A percentile compares a stretch with the other conserved stretches of the same genome.
These are phyloP conservation scores for Lamprotornis superbus DNA, from an alignment of 2,113 vertebrate genomes.

Conservation along the genomic window DNA sequence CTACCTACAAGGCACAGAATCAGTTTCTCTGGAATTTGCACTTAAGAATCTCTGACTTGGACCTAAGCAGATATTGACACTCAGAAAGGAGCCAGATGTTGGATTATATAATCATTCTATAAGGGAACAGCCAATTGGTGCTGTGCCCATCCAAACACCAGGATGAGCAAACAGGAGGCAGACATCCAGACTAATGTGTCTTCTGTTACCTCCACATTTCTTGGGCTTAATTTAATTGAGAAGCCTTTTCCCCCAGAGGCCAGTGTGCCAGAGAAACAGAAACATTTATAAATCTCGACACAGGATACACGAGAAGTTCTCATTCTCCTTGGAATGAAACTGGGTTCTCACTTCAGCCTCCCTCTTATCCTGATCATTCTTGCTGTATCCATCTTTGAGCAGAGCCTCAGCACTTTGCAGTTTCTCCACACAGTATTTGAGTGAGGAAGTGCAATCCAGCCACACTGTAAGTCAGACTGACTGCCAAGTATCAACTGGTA, in stretches of 20 bases:
- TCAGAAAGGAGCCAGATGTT: neutral
- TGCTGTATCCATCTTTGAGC: neutral
- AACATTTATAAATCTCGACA: neutral
- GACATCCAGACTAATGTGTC: neutral
- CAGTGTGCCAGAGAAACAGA: neutral
- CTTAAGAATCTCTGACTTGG: neutral
- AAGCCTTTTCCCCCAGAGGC: neutral
- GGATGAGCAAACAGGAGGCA: constrained; percentile 16
- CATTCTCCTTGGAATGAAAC: neutral
- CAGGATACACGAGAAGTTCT: neutral
- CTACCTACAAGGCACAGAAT: neutral
- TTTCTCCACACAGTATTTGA: neutral
- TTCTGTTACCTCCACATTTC: neutral
- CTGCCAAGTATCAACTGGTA: neutral
- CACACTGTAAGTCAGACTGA: neutral
- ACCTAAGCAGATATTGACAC: neutral
- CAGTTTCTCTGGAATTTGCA: neutral
- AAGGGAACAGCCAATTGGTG: constrained; percentile 33
- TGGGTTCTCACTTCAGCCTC: neutral
- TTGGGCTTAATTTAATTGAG: constrained; percentile 20
- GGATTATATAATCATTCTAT: neutral
- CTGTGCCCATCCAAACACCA: neutral
- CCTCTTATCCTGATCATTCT: neutral
- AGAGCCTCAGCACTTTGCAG: neutral
- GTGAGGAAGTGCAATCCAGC: neutral